Percentiles rank a stretch among this genome's conserved stretches.
phyloP scores from a whole-genome alignment of 2,888 invertebrate species.

The Cheiracanthium punctorium region DNA sequence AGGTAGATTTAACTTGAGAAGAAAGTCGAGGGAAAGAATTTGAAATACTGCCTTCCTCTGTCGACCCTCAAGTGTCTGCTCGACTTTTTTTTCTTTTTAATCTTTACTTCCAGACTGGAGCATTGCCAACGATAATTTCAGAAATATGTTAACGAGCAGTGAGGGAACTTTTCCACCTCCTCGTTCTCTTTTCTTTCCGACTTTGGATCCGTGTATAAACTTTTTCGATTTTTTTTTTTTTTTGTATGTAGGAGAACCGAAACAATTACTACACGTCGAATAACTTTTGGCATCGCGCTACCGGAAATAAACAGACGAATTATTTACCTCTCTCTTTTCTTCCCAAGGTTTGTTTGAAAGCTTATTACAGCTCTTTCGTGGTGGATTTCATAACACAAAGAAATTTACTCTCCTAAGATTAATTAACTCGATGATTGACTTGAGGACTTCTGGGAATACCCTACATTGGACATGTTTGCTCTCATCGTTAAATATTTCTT shows the following conservation, averaged over 20 bases:
- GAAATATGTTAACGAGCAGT: slow-evolving; percentile 25
- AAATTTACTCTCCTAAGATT: too few relatives aligned
- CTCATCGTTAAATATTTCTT: too few relatives aligned
- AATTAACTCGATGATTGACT: too few relatives aligned
- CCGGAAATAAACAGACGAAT: neutral
- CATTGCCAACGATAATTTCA: slow-evolving; percentile 34
- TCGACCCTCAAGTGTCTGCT: neutral
- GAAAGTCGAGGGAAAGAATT: neutral
- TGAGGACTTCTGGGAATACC: too few relatives aligned
- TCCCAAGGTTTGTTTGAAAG: too few relatives aligned
- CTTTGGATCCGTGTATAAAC: neutral
- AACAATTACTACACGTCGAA: neutral
- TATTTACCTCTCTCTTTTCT: slow-evolving; percentile 15
- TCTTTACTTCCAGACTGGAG: slow-evolving; percentile 18
- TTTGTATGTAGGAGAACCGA: neutral
- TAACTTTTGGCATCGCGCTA: neutral
- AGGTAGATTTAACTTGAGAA: neutral
- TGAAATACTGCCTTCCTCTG: neutral
- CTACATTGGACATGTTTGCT: too few relatives aligned
- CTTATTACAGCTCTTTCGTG: too few relatives aligned
- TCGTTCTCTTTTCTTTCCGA: neutral
- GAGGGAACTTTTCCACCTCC: neutral
- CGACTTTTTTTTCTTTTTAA: neutral
- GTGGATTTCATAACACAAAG: too few relatives aligned
- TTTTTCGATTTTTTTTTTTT: neutral